Base-by-base conservation (phyloP, 2,113 vertebrate species). In the Alethe diademata region DNA sequence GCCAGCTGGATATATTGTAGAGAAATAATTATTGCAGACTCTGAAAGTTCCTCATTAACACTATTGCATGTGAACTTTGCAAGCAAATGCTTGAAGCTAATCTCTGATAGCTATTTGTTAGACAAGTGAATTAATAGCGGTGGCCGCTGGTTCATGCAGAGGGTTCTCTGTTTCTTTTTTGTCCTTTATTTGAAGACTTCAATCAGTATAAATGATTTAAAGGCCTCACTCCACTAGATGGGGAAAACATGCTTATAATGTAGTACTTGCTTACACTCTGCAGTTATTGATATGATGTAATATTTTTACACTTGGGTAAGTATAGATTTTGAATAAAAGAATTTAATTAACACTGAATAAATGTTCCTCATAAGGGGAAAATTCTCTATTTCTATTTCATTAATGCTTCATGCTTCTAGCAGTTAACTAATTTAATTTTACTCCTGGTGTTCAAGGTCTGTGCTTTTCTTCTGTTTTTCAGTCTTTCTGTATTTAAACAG, bases 341-440 rank as follows among this genome's bases (percentile, higher is more conserved):
- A 95, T 95, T 94, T 96, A 97, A 94, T 96, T 96, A 97, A 91
- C 60, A 89, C 86, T 86, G 90, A 86, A 93, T 92, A 95, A 94
- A 93, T 95, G 75, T 43, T 97, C 82, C 58, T 95, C 83, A 38
- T 88, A 86, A 86, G 69, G 72, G 71, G 54, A 90, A 64, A 80
- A 78, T 92, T 93, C 72, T 81, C 64, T 62, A 35, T 51, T 92
- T 91, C 76, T 89, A 6, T 94, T 95, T 96, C 86, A 92, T 97
- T 96, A 96, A 93, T 92, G 69, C 72, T 92, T 92, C 58, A 79
- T 93, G 93, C 94, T 95, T 88, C 84, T 86, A 95, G 86, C 73
- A 70, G 80, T 91, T 94, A 96, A 86, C 72, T 96, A 84, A 96
- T 96, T 95, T 82, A 82, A 86, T 96, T 96, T 96, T 78, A 62